A percentile compares a stretch with the other conserved stretches of the same genome.
Conservation (phyloP, 2,888 invertebrate genomes). For the Scelioninae gen. 1 region DNA sequence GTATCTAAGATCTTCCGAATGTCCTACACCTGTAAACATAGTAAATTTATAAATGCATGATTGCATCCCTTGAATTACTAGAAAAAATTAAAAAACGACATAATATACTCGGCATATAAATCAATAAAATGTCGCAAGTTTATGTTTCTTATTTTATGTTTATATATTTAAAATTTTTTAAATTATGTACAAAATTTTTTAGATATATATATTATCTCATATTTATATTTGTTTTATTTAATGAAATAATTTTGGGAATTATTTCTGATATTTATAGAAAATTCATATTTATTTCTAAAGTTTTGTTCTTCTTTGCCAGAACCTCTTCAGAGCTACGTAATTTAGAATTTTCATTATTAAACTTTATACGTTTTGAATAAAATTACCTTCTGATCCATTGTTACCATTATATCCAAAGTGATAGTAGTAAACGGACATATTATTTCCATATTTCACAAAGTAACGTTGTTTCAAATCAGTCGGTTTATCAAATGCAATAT, state of each 20-base stretch:
- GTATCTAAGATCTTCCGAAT: no score
- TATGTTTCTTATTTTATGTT: background rate
- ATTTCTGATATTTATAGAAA: no score
- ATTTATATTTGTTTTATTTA: background rate
- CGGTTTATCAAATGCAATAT: background rate
- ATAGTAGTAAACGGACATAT: conserved; percentile 12
- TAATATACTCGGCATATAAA: background rate
- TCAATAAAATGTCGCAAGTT: no score
- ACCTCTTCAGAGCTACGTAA: no score
- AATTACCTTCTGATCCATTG: background rate
- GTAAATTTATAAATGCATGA: no score
- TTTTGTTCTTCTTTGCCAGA: no score
- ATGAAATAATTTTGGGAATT: background rate
- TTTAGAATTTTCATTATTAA: no score
- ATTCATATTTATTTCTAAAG: no score
- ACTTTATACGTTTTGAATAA: no score
- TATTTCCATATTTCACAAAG: background rate
- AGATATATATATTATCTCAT: background rate
- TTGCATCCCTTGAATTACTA: no score
- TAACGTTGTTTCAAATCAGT: conserved; percentile 19
- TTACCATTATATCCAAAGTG: conserved; percentile 1
- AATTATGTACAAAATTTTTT: background rate
- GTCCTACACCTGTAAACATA: no score
- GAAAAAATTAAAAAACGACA: background rate
- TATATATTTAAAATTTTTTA: background rate